These are phyloP conservation scores for Danio rerio DNA, from an alignment of 2,113 vertebrate genomes.

Conservation along the genomic window DNA sequence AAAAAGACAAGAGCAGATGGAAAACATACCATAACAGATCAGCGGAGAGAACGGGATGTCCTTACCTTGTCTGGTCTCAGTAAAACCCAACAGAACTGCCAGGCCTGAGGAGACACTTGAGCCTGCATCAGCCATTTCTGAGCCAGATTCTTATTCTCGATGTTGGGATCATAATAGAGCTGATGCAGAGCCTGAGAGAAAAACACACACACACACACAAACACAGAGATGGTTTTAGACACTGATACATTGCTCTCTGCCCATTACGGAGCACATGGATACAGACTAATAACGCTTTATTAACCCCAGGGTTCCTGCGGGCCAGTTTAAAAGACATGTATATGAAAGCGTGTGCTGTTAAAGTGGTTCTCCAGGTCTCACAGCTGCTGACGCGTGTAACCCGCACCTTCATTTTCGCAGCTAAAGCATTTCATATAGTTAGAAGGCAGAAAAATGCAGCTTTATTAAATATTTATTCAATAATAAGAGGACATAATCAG, in stretches of 20 bases:
- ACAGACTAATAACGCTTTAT: constrained; percentile 20
- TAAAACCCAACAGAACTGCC: constrained; percentile 98
- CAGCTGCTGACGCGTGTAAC: constrained; percentile 8
- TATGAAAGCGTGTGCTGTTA: not conserved
- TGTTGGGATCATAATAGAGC: constrained; percentile 98
- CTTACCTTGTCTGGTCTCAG: constrained; percentile 90
- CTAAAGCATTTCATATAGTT: not conserved
- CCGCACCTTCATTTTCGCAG: not conserved
- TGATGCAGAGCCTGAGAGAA: constrained; percentile 90
- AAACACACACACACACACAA: not conserved
- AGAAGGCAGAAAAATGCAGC: not conserved
- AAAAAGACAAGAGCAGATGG: not conserved
- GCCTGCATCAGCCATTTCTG: constrained; percentile 99
- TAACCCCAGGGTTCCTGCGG: constrained; percentile 2
- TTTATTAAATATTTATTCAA: not conserved
- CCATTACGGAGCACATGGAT: not conserved
- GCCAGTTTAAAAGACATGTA: constrained; percentile 2
- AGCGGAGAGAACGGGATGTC: not conserved
- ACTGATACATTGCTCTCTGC: not conserved
- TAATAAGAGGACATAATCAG: not conserved
- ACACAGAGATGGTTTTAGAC: not conserved
- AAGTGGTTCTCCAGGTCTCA: not conserved
- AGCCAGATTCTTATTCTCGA: constrained; percentile 99
- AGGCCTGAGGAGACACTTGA: constrained; percentile 96
- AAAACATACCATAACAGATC: not conserved